Base-by-base conservation (phyloP, 2,888 invertebrate genomes). In the Asteroscopus sphinx region DNA sequence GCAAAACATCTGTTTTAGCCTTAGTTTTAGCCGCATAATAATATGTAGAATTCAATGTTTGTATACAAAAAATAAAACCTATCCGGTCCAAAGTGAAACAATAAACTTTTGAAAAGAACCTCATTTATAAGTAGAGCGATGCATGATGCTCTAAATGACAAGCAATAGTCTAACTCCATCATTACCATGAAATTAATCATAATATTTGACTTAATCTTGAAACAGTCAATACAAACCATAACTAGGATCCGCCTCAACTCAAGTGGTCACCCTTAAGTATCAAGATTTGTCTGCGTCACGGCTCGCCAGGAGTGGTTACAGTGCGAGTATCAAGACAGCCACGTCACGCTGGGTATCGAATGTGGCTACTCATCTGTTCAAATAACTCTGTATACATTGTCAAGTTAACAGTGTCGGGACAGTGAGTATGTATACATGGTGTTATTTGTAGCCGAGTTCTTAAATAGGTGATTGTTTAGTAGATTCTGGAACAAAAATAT, bases 161-260 rank as follows among this genome's bases (percentile, higher is more conserved):
- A 28, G 52, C 60, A 37, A 52, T 44, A 62, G 56, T 28, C 2
- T 48, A 26, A 59, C 55, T 48, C 5, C 21, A 26, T 12, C 33
- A 17, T 2, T 0, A 15, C 16, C 54, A 25, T 49, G 48, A 48
- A 37, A 45, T 48, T 54, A 49, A 40, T 62, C 62, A 62, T 56
- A 67, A 67, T 67, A 67, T 67, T 67, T 68, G 21, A 37, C 12
- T 62, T 52, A 35, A 48, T 56, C 67, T 67, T 26, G 52, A 52
- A 41, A 37, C 45, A 39, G 54, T 46, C 49, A n/a, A 62, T 44
- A 39, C 33, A 13, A 21, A 21, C 16, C n/a, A 16, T 47, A 32
- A 36, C 47, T 15, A 47, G 59, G 30, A 25, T 47, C 58, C 28
- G 47, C 3, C 39, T 37, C 56, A 5, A 12, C 16, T 48, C 37